Conservation (phyloP, 2,888 invertebrate genomes). For the Lasiommata megera region DNA sequence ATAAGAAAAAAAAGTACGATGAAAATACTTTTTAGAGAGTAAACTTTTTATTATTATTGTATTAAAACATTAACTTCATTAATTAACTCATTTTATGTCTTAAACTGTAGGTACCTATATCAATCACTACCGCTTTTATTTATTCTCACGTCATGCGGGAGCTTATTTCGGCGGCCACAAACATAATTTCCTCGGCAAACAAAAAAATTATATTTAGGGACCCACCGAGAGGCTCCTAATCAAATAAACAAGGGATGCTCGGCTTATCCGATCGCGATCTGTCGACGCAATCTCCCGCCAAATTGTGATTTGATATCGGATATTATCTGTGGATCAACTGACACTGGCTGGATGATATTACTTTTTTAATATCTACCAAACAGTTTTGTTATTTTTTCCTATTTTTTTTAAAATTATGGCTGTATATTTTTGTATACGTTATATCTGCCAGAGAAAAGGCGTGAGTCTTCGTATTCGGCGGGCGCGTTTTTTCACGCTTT, state of each 20-base stretch:
- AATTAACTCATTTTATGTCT: too few relatives aligned
- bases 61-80: too few relatives aligned
- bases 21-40: too few relatives aligned
- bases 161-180: constrained; percentile 33
- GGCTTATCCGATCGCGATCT: constrained; percentile 51
- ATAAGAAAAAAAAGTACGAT: too few relatives aligned
- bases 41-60: too few relatives aligned
- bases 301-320: constrained; percentile 74
- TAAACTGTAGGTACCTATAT: too few relatives aligned
- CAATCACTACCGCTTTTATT: not conserved
- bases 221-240: constrained; percentile 48
- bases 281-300: constrained; percentile 59
- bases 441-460: too few relatives aligned
- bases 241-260: constrained; percentile 62
- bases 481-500: too few relatives aligned
- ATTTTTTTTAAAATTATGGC: not conserved
- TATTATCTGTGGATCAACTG: constrained; percentile 41
- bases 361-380: constrained; percentile 33
- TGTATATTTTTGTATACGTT: too few relatives aligned
- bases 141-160: constrained; percentile 1
- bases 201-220: constrained; percentile 54
- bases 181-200: constrained; percentile 46
- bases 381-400: constrained; percentile 9
- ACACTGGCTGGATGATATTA: constrained; percentile 45
- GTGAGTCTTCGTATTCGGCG: too few relatives aligned